Conservation (phyloP, 2,797 vertebrate genomes). For the Thalassophryne amazonica region DNA sequence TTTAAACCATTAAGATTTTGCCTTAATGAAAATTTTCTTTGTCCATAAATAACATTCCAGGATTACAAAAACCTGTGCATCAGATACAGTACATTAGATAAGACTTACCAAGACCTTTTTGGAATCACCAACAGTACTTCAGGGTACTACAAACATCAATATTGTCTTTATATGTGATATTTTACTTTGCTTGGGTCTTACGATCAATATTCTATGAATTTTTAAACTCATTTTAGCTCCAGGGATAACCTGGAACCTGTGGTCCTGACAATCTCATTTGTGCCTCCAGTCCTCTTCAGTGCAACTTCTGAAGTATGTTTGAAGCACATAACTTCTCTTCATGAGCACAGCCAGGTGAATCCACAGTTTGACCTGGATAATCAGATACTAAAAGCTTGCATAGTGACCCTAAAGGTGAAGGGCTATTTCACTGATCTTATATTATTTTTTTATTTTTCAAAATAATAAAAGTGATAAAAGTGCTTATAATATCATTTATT, state of each 20-base stretch:
- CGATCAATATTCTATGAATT: slow-evolving; percentile 82
- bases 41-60: too few species aligned
- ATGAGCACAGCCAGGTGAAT: slow-evolving; percentile 10
- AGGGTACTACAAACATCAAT: slow-evolving; percentile 49
- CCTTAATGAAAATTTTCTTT: too few species aligned
- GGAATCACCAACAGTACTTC: slow-evolving; percentile 45
- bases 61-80: too few species aligned
- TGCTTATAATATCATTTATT: too few species aligned
- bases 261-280: slow-evolving; percentile 54
- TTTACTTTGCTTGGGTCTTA: slow-evolving; percentile 60
- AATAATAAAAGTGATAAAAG: too few species aligned
- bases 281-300: slow-evolving; percentile 33
- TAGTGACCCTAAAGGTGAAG: too few species aligned
- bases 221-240: slow-evolving; percentile 63
- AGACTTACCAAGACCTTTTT: slow-evolving; percentile 9
- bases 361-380: neutral
- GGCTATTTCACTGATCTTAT: too few species aligned
- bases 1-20: too few species aligned
- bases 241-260: slow-evolving; percentile 44
- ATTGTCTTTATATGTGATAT: slow-evolving; percentile 50
- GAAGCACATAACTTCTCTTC: slow-evolving; percentile 29
- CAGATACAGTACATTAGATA: too few species aligned
- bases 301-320: slow-evolving; percentile 25
- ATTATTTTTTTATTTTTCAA: too few species aligned
- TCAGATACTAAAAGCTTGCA: too few species aligned